Evolutionary conservation across 2,888 invertebrate genomes (phyloP), one percentile per base, ranked within the genome.

Genomic region (Aleiodes alternator): DNA sequence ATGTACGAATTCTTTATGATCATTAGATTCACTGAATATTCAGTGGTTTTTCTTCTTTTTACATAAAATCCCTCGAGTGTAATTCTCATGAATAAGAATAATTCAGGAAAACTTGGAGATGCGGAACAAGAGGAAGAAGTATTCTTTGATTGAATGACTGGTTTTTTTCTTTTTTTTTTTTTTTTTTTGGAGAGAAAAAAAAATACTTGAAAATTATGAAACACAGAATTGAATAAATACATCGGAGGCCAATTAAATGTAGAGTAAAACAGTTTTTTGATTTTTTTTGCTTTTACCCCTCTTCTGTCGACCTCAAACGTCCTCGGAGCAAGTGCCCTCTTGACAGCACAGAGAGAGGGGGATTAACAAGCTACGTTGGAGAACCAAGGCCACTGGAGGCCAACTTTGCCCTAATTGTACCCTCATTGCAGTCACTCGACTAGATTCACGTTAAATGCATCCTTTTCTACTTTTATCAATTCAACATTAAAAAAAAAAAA

Each of bases 311-410:
- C 56, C 16, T 56, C 29, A 29, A 56, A 56, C 29, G 29, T 29
- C 56, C 56, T 16, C 23, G 43, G 43, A 29, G 34, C 12, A 53
- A 31, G 43, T 43, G 61, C 43, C 31, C 64, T 61, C 66, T 69
- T 34, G 14, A 51, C 38, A 55, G 34, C 56, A 55, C 16, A 8
- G 14, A 57, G 29, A 31, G 43, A 43, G 12, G 14, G 43, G 38
- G 57, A 70, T 66, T 72, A 72, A 72, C 71, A 55, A 72, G 75
- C 70, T 71, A 23, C 56, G 23, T 56, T 29, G 56, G 23, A 14
- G 12, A 14, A 16, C 56, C 72, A 75, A 72, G 75, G 75, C 64
- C 72, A 69, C 51, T 61, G 71, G 48, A 55, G 64, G 48, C 72
- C 56, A 56, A 55, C 51, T 56, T 43, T 69, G 68, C 38, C 69